Evolutionary conservation across 2,888 invertebrate species (phyloP), one percentile per base, ranked within the genome.

Genomic region (Aporophyla nigra): DNA sequence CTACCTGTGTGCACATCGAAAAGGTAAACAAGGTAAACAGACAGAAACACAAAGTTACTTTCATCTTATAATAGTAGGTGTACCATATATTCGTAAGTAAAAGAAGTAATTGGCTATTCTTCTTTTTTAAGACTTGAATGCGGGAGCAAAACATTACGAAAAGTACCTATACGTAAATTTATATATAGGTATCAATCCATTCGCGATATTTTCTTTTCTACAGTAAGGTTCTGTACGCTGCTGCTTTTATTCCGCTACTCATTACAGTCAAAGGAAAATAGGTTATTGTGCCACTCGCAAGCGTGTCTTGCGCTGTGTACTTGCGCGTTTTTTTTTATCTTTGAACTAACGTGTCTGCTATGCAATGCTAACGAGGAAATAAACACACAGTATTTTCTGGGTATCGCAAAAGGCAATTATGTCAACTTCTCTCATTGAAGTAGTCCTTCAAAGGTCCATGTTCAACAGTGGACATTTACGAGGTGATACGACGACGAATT

Each of bases 251-350:
- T 66, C 79, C 59, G 43, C 43, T 71, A 54, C 67, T 82, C 71
- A 71, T 77, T 77, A 68, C 68, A 63, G 56, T 80, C 77, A 82
- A 80, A 80, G 76, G 62, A 56, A 80, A 82, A 77, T 82, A 21
- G 82, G 80, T 80, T 80, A 82, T 82, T 82, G 68, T 82, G 78
- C 49, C 82, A 71, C 54, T 54, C 63, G 67, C 62, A 61, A 81
- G 43, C 78, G 61, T 51, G 67, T 80, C 69, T 79, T 61, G 59
- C 43, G n/a, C 16, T 62, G 67, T 82, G 63, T 81, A 69, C 53
- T 74, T 33, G 66, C 54, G 33, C 49, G 69, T 75, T 76, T 80
- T 62, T 78, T 53, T 63, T 54, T 80, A 33, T 33, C 24, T 46
- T 46, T 56, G 62, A 21, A 62, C 51, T 58, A 62, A 58, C 40